Base-by-base conservation (phyloP, 2,888 invertebrate genomes). In the Troides helena region DNA sequence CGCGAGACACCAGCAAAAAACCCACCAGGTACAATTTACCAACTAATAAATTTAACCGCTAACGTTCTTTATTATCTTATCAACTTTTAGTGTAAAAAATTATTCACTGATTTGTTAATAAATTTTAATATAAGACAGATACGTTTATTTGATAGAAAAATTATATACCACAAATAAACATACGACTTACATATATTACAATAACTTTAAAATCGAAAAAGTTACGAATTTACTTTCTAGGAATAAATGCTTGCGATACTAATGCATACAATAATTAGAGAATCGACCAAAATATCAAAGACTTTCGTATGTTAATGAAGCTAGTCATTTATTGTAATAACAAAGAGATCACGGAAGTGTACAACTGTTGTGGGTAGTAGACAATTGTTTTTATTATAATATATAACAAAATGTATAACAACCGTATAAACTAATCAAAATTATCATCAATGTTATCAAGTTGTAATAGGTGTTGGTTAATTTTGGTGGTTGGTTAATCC, bases 1-100 rank as follows among this genome's bases (percentile, higher is more conserved):
- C 46, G 25, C 8, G 46, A 62, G 62, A 12, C 58, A 43, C 4
- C 30, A n/a, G 69, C 58, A 72, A 73, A 69, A 73, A 71, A 66
- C 66, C 58, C 21, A 56, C 23, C 58, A 61, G 62, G 36, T 62
- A 21, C 3, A 0, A 17, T 61, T 18, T 14, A 23, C 17, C 14
- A 30, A 46, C 36, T 23, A n/a, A 39, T 57, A 39, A 6, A 39
- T 23, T 30, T 58, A 30, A 63, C 30, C 30, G 5, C 30, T 30
- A 30, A 30, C 12, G 30, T 56, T 63, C 2, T 7, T n/a, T 59
- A 30, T 59, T 39, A 36, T 60, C 60, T 39, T n/a, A 36, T 17
- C 18, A 36, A 60, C 60, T 30, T 60, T 30, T 36, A 60, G 60
- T 60, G 60, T n/a, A 18, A 57, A 21, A 57, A 21, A 8, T 12